Evolutionary conservation across 2,113 vertebrate species (phyloP).

Genomic region (Murina feae): DNA sequence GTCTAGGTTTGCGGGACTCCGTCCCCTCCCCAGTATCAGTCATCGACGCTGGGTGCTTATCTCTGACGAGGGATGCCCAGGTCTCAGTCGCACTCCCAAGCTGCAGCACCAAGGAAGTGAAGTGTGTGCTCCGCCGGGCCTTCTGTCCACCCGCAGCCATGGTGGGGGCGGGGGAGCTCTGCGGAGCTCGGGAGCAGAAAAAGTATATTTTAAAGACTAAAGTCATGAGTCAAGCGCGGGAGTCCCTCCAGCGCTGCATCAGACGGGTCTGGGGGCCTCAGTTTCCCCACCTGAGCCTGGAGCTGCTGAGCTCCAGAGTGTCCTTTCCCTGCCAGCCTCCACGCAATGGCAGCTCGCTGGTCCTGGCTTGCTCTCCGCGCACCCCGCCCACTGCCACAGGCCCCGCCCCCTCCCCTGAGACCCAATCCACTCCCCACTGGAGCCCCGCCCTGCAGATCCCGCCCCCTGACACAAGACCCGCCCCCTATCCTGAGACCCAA

Average conservation of each 20-base stretch:
- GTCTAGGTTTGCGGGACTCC: background rate
- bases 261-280: background rate
- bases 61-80: background rate
- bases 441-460: no score
- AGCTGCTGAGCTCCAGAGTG: rapidly evolving
- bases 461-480: no score
- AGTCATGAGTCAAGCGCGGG: background rate
- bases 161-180: no score
- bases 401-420: no score
- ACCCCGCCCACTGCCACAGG: background rate
- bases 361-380: rapidly evolving
- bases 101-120: background rate
- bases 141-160: rapidly evolving
- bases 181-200: background rate
- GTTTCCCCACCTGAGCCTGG: background rate
- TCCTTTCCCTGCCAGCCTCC: background rate
- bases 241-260: background rate
- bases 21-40: no score
- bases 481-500: no score
- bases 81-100: background rate
- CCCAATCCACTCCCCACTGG: no score
- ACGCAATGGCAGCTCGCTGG: background rate
- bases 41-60: background rate
- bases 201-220: background rate
- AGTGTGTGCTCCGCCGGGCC: rapidly evolving